Evolutionary conservation across 2,113 vertebrate genomes (phyloP), one percentile per base, ranked within the genome.

Genomic region (Thermophis baileyi): DNA sequence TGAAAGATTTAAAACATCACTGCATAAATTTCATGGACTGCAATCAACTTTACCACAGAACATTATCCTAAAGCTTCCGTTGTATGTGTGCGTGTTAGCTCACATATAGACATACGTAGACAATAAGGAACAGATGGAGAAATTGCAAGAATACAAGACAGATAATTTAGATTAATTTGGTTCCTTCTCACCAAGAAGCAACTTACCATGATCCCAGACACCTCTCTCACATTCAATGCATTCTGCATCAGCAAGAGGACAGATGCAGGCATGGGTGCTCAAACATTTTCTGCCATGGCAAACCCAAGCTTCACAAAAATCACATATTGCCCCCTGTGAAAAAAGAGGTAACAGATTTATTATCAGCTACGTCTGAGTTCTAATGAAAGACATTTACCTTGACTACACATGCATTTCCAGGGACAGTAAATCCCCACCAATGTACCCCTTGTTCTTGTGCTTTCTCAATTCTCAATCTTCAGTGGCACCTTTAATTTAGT

Each of bases 251-350:
- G 98, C 96, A 0, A 99, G 98, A 0, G 99, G 99, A 95, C 99
- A 99, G 40, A 90, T 94, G 85, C 99, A 99, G 0, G 99, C 99
- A 0, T 99, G 99, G 0, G 98, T 99, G 92, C 99, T 99, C 91
- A 99, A 97, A 94, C 99, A 99, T 93, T 99, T 99, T 96, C 98
- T 98, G 1, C 99, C 98, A 0, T 99, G 99, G 93, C 99, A 99
- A 69, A 99, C 98, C 99, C 99, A 99, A 10, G 99, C 99, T 96
- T 99, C 99, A 94, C 99, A 99, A 97, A 99, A 99, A 96, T 99
- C 99, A 96, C 99, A 99, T 89, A 99, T 98, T 22, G 99, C 99
- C 35, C 99, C 99, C 99, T 99, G 94, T 49, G 96, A 97, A 89
- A 94, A 88, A 93, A 91, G 46, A 12, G 0, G 81, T 47, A 74